phyloP scores from a whole-genome alignment of 2,113 vertebrate genomes.

The Emberiza fucata region DNA sequence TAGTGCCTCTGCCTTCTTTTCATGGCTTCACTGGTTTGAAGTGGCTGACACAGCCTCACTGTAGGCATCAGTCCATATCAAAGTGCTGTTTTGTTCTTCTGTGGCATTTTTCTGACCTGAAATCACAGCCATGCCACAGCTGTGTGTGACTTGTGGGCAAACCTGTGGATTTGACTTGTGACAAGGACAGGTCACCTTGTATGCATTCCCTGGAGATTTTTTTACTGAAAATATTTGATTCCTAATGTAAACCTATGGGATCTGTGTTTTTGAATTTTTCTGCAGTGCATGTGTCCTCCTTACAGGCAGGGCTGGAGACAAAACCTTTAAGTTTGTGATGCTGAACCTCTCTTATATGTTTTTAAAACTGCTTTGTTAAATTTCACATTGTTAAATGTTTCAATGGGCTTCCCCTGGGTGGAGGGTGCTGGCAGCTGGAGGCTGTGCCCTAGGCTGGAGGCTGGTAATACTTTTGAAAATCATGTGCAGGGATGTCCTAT shows the following conservation, averaged over 20 bases:
- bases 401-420: background rate
- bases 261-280: background rate
- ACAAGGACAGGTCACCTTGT: background rate
- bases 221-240: background rate
- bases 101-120: background rate
- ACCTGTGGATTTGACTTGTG: background rate
- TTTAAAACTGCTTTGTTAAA: background rate
- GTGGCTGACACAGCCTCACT: background rate
- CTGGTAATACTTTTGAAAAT: background rate
- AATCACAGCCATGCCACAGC: background rate
- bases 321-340: background rate
- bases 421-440: background rate
- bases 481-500: background rate
- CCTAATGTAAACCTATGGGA: background rate
- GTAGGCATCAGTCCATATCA: background rate
- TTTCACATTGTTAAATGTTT: background rate
- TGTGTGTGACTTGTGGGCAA: fast-evolving
- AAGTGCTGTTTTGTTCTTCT: background rate
- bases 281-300: background rate
- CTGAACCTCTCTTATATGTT: background rate
- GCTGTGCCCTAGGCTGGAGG: background rate
- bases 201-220: background rate
- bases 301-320: background rate
- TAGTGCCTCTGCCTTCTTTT: background rate
- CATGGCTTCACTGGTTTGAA: background rate